Base-by-base conservation (phyloP, 2,113 vertebrate species). In the Phyllostomus discolor region DNA sequence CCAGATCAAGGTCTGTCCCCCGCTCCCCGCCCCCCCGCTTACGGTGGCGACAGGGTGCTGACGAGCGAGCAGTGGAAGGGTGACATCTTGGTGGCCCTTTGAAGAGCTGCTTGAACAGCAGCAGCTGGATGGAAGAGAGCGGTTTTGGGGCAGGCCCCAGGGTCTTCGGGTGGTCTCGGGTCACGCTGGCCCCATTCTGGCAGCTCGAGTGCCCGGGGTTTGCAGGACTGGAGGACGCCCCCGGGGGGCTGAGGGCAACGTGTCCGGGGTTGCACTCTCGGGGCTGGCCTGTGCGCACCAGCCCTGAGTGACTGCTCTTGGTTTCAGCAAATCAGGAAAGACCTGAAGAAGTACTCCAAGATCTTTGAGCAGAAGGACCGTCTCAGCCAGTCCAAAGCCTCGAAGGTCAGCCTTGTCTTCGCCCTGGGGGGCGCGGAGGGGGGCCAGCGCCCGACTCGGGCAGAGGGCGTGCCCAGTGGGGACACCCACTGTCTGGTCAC, bases 281-380 rank as follows among this genome's bases (percentile, higher is more conserved):
- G 33, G 31, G 48, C 43, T 95, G 24, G 19, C 70, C 94, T 66
- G 78, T 57, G 43, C 14, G 4, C 62, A n/a, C 52, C n/a, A 46
- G 20, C 92, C 17, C 82, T 88, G 64, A 91, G 66, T 90, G 66
- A 43, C 59, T 73, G 48, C 17, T 97, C 76, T 89, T 33, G 95
- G 75, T 98, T 98, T 81, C 98, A 99, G 99, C 98, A 98, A 98
- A 99, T 99, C 97, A 99, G 99, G 97, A 99, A 99, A 97, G 99
- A 99, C 94, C 98, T 99, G 94, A 99, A 99, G 98, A 99, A 99
- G 87, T 99, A 99, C 94, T 99, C 99, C 2, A 99, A 99, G 98
- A 99, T 99, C 98, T 99, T 99, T 98, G 99, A 99, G 97, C 99
- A 99, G 98, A 99, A 99, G 97, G 99, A 99, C 98, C 99, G 99